These are phyloP conservation scores for Eilema caniola DNA, from an alignment of 2,888 invertebrate species.

Conservation along the genomic window DNA sequence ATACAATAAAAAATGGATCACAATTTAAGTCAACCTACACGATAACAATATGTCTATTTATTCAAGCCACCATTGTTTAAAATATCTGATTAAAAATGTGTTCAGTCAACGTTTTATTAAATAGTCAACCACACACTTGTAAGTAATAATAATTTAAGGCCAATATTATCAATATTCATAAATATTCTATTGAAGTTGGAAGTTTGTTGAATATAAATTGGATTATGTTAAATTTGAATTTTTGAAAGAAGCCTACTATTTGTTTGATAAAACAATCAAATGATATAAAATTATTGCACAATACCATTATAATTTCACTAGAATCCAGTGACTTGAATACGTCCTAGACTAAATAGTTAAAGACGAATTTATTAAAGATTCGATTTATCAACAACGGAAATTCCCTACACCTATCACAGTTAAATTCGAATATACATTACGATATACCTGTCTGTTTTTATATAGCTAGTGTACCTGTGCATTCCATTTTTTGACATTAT, in stretches of 20 bases:
- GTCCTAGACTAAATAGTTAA: constrained; percentile 26
- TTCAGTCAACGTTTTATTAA: constrained; percentile 25
- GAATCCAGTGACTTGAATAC: constrained; percentile 38
- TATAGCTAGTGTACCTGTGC: neutral
- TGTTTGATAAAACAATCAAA: neutral
- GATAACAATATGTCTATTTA: constrained; percentile 41
- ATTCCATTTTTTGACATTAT: neutral
- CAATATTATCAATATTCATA: constrained; percentile 37
- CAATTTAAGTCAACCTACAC: constrained; percentile 53
- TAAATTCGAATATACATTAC: constrained; percentile 61
- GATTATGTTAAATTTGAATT: neutral
- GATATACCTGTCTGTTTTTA: constrained; percentile 38
- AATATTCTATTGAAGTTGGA: constrained; percentile 21
- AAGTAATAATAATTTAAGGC: constrained; percentile 25
- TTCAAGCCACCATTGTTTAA: constrained; percentile 44
- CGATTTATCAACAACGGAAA: constrained; percentile 43
- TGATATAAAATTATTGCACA: constrained; percentile 7
- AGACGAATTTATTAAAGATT: constrained; percentile 23
- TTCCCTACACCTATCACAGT: constrained; percentile 71
- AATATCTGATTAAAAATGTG: constrained; percentile 29
- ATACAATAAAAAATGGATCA: constrained; percentile 60
- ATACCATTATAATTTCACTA: neutral
- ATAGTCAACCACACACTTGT: constrained; percentile 14
- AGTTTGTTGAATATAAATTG: constrained; percentile 11
- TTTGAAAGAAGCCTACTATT: too few relatives aligned